Evolutionary conservation across 2,113 vertebrate genomes (phyloP).

Genomic region (Notarius quadriscutis): DNA sequence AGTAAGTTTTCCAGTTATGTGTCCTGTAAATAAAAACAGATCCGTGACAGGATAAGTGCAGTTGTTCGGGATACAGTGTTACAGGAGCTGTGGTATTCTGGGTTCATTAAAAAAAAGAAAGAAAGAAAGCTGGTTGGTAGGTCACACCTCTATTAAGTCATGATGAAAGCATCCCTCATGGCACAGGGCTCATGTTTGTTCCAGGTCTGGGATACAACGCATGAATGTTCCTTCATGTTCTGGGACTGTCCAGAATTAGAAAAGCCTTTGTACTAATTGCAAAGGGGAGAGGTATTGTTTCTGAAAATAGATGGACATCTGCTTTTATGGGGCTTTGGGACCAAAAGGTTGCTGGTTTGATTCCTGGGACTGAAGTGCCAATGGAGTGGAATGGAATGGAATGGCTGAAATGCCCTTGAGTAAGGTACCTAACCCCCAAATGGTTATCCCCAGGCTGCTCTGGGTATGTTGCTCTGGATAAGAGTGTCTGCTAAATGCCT

Average conservation of each 20-base stretch:
- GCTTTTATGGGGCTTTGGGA: neutral
- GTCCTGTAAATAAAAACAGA: conserved; percentile 37
- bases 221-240: conserved; percentile 26
- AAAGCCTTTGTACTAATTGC: neutral
- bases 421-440: no score
- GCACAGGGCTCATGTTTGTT: neutral
- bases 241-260: conserved; percentile 18
- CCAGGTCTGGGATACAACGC: neutral
- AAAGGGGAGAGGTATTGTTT: neutral
- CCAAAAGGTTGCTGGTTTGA: no score
- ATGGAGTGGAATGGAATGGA: no score
- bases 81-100: conserved; percentile 66
- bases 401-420: no score
- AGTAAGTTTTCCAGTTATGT: conserved; percentile 27
- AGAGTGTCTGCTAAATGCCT: no score
- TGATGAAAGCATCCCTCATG: conserved; percentile 23
- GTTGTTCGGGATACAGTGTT: conserved; percentile 55
- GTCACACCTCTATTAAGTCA: conserved; percentile 54
- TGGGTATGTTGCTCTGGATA: no score
- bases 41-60: conserved; percentile 29
- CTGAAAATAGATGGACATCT: neutral
- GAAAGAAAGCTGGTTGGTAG: conserved; percentile 37
- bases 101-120: conserved; percentile 43
- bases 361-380: no score
- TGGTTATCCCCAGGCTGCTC: no score